Conservation (phyloP, 2,113 vertebrate species). For the Rhabdomys dilectus region DNA sequence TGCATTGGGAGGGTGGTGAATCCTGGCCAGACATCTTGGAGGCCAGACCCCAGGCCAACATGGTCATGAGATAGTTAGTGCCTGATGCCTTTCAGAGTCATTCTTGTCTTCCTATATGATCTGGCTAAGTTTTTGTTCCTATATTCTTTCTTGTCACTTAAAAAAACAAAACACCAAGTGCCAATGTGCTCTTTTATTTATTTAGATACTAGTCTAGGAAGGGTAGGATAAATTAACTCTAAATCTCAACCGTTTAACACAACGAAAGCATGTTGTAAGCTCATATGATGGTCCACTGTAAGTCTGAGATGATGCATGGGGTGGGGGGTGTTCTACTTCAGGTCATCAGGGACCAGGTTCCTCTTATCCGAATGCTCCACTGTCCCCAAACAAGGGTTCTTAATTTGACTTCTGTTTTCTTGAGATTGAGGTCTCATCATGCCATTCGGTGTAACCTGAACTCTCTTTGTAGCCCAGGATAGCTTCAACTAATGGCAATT, state of each 20-base stretch:
- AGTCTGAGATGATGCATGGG: not conserved
- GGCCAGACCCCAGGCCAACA: not conserved
- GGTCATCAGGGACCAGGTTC: not conserved
- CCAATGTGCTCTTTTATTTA: not conserved
- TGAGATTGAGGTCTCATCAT: not conserved
- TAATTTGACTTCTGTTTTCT: constrained; percentile 2
- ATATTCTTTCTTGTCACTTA: not conserved
- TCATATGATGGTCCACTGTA: not conserved
- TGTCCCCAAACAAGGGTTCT: not conserved
- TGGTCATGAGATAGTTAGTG: not conserved
- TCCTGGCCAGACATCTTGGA: not conserved
- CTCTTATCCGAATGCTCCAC: not conserved
- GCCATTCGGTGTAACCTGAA: not conserved
- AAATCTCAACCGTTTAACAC: constrained; percentile 17
- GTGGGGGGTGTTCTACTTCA: not conserved
- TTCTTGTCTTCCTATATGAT: not conserved
- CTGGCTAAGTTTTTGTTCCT: not conserved
- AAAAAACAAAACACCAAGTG: not conserved
- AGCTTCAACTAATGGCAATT: not conserved
- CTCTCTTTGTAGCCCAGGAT: not conserved
- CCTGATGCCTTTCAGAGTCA: not conserved
- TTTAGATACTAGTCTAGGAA: constrained; percentile 28
- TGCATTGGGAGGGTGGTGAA: not conserved
- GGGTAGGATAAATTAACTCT: not conserved
- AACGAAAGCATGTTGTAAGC: not conserved